phyloP scores from a whole-genome alignment of 2,113 vertebrate species.

The Rhinichthys klamathensis region DNA sequence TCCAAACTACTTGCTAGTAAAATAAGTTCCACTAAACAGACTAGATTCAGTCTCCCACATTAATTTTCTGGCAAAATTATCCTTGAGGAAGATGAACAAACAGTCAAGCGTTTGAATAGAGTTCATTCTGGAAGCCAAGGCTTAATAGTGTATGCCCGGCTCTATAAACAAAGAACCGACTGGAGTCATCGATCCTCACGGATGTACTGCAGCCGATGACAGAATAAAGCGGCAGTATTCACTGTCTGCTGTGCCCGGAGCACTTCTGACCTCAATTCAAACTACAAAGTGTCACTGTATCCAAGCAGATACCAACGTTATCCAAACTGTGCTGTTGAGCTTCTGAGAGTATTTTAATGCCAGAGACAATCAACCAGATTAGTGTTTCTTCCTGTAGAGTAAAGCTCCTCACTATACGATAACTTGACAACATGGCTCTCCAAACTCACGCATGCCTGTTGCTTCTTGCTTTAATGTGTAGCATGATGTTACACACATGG shows the following conservation, averaged over 20 bases:
- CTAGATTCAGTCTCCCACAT: not conserved
- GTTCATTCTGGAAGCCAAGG: not conserved
- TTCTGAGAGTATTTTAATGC: not conserved
- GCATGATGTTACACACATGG: not conserved
- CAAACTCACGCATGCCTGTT: not conserved
- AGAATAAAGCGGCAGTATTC: constrained; percentile 15
- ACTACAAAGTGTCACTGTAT: not conserved
- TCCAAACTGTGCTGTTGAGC: constrained; percentile 13
- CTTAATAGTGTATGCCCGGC: not conserved
- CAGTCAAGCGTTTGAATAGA: not conserved
- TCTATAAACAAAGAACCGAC: constrained; percentile 16
- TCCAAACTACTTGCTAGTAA: not conserved
- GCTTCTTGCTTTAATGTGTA: not conserved
- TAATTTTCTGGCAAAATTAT: not conserved
- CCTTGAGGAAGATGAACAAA: constrained; percentile 9
- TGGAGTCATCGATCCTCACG: constrained; percentile 25
- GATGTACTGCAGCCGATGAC: constrained; percentile 24
- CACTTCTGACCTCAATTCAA: not conserved
- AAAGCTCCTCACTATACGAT: not conserved
- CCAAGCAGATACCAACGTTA: constrained; percentile 1
- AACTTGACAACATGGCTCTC: not conserved
- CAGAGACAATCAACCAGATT: not conserved
- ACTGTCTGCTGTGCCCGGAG: not conserved
- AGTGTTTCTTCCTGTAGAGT: constrained; percentile 17
- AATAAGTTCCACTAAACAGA: not conserved